Evolutionary conservation across 2,797 vertebrate species (phyloP).

Genomic region (Muscicapa comitata): DNA sequence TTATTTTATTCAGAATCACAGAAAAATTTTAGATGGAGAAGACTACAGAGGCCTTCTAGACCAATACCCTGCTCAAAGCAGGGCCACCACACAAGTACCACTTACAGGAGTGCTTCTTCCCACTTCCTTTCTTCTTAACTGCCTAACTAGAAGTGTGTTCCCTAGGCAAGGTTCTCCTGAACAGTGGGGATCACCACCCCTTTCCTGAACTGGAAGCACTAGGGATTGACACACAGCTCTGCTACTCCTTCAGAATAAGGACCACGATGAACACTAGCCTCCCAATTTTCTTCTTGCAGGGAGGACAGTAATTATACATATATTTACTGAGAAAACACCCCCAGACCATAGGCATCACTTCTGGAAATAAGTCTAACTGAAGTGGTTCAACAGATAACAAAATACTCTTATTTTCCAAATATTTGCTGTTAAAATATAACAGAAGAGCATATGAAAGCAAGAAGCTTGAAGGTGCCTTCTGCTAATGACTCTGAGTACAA

Average conservation of each 20-base stretch:
- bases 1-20: background rate
- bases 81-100: background rate
- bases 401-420: background rate
- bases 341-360: background rate
- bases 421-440: background rate
- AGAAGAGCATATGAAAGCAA: background rate
- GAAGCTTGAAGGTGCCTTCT: background rate
- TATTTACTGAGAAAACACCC: background rate
- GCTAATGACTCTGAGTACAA: background rate
- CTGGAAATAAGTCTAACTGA: background rate
- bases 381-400: background rate
- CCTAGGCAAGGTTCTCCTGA: background rate
- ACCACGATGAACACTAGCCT: background rate
- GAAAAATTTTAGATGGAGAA: background rate
- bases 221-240: background rate
- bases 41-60: background rate
- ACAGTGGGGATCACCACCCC: background rate
- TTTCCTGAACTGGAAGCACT: background rate
- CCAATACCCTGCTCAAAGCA: background rate
- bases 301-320: background rate
- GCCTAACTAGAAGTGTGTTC: accelerated
- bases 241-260: background rate
- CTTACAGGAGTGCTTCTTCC: background rate
- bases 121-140: background rate
- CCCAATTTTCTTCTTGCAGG: background rate